A percentile compares a stretch with the other conserved stretches of the same genome.
Evolutionary conservation across 2,888 invertebrate genomes (phyloP).

Genomic region (Auanema freiburgensis): DNA sequence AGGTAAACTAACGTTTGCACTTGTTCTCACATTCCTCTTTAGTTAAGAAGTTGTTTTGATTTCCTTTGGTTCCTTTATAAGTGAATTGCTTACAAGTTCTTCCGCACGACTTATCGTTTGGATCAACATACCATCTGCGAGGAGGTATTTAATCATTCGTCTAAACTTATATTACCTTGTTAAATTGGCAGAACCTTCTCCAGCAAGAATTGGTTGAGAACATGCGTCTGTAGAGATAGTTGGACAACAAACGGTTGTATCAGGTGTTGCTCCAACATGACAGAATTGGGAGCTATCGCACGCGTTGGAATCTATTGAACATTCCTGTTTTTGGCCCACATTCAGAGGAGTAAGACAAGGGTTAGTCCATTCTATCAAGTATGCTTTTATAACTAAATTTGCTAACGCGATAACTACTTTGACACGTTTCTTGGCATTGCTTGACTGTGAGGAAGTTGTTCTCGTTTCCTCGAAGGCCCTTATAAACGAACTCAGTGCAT

Average conservation of each 20-base stretch:
- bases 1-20: constrained; percentile 23
- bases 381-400: too few species aligned
- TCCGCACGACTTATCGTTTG: constrained; percentile 53
- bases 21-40: constrained; percentile 57
- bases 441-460: constrained; percentile 57
- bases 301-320: constrained; percentile 33
- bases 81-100: constrained; percentile 58
- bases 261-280: constrained; percentile 53
- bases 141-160: not conserved
- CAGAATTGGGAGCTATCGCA: constrained; percentile 58
- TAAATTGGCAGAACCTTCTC: constrained; percentile 55
- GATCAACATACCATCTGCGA: constrained; percentile 57
- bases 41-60: constrained; percentile 62
- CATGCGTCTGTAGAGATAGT: constrained; percentile 47
- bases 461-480: constrained; percentile 59
- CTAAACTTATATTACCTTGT: constrained; percentile 29
- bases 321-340: constrained; percentile 29
- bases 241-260: constrained; percentile 59
- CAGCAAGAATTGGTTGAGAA: constrained; percentile 49
- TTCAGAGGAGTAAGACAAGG: constrained; percentile 54
- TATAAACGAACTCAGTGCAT: constrained; percentile 60
- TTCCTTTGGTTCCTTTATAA: constrained; percentile 59
- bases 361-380: constrained; percentile 50
- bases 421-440: constrained; percentile 55
- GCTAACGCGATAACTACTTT: too few species aligned